phyloP scores from a whole-genome alignment of 2,797 vertebrate species.

The Hoplostethus atlanticus region DNA sequence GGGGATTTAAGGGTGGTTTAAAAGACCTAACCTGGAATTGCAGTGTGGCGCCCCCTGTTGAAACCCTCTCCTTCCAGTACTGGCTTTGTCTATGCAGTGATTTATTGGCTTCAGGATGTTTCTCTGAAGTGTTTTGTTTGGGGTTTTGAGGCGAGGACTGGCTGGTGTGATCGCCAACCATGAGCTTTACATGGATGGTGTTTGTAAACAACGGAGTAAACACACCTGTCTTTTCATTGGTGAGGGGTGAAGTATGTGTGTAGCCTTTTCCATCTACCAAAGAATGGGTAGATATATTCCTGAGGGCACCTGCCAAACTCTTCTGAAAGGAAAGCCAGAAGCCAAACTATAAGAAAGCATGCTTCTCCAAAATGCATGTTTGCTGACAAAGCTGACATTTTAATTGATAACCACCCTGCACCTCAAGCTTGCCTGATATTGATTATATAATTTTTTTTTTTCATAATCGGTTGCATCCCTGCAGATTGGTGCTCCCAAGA shows the following conservation, averaged over 20 bases:
- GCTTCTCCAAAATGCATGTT: too few species aligned
- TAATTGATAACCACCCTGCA: not conserved
- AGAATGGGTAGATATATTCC: not conserved
- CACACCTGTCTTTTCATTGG: not conserved
- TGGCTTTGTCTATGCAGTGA: conserved; percentile 44
- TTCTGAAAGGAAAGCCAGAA: too few species aligned
- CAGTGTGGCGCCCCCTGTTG: conserved; percentile 83
- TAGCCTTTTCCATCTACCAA: not conserved
- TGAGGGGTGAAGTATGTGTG: not conserved
- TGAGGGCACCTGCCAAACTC: too few species aligned
- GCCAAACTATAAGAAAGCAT: too few species aligned
- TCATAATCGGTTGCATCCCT: conserved; percentile 3
- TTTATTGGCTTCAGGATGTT: conserved; percentile 5
- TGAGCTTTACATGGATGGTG: not conserved
- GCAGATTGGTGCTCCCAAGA: conserved; percentile 1
- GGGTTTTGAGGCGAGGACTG: conserved; percentile 10
- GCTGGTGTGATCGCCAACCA: conserved; percentile 2
- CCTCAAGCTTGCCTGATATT: conserved; percentile 4
- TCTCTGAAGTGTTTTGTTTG: not conserved
- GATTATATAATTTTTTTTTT: not conserved
- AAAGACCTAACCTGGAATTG: conserved; percentile 65
- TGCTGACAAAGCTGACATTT: not conserved
- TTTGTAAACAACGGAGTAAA: not conserved
- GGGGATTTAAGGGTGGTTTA: conserved; percentile 23
- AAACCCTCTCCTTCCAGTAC: conserved; percentile 31